Percentiles rank a stretch among this genome's conserved stretches.
phyloP scores from a whole-genome alignment of 1,140 invertebrate species.

The Maconellicoccus hirsutus region DNA sequence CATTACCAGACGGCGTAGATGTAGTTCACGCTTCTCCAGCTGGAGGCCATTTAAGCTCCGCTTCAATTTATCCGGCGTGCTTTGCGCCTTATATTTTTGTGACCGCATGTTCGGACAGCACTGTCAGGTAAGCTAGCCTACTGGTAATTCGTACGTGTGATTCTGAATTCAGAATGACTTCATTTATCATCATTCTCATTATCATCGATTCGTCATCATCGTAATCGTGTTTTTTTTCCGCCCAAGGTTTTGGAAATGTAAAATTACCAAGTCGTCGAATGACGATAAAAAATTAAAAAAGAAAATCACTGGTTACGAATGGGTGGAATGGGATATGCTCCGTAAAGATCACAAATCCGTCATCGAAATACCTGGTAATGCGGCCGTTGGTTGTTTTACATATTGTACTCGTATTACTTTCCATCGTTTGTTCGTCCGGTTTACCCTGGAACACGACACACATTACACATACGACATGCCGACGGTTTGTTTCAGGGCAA shows the following conservation, averaged over 20 bases:
- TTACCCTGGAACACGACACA: too few relatives aligned
- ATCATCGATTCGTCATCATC: not conserved
- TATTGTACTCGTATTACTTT: too few relatives aligned
- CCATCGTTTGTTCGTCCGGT: too few relatives aligned
- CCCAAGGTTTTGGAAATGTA: slow-evolving; percentile 68
- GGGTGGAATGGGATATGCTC: slow-evolving; percentile 85
- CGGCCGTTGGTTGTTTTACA: too few relatives aligned
- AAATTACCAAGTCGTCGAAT: slow-evolving; percentile 41
- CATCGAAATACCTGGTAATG: slow-evolving; percentile 70
- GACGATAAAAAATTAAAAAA: slow-evolving; percentile 35
- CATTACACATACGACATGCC: too few relatives aligned
- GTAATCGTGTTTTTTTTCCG: slow-evolving; percentile 20
- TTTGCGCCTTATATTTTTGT: slow-evolving; percentile 91
- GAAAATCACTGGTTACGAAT: slow-evolving; percentile 54
- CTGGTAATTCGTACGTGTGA: too few relatives aligned
- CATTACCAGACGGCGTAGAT: slow-evolving; percentile 78
- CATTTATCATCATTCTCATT: not conserved
- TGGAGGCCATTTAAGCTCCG: slow-evolving; percentile 93
- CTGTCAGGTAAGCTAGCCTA: slow-evolving; percentile 39
- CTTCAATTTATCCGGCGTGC: slow-evolving; percentile 95
- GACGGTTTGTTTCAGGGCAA: slow-evolving; percentile 57
- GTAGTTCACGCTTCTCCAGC: slow-evolving; percentile 82
- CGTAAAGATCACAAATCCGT: slow-evolving; percentile 68
- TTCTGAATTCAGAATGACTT: too few relatives aligned
- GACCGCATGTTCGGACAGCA: slow-evolving; percentile 83